Conservation (phyloP, 2,797 vertebrate genomes). For the Hozukius guyotensis region DNA sequence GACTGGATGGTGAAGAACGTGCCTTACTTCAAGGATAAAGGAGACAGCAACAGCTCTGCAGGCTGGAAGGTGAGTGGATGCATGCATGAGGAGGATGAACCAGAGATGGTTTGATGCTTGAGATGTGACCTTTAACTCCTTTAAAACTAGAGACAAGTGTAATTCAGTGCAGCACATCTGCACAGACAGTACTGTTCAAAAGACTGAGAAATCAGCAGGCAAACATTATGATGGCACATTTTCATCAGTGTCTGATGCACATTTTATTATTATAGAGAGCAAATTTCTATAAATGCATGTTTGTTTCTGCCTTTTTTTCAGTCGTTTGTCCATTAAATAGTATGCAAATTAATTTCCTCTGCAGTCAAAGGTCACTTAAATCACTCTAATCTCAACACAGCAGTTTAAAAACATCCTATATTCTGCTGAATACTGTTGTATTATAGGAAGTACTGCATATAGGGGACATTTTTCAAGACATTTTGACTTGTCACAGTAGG, state of each 20-base stretch:
- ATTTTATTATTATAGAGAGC: too few species aligned
- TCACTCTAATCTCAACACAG: too few species aligned
- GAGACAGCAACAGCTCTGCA: conserved; percentile 97
- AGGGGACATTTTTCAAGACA: not conserved
- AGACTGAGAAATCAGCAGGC: too few species aligned
- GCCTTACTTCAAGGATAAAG: conserved; percentile 98
- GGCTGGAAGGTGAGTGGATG: conserved; percentile 93
- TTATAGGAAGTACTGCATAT: not conserved
- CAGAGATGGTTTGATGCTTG: not conserved
- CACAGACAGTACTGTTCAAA: too few species aligned
- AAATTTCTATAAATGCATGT: too few species aligned
- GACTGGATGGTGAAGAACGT: conserved; percentile 99
- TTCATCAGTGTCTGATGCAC: too few species aligned
- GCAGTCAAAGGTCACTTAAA: not conserved
- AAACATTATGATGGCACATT: too few species aligned
- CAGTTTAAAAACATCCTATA: not conserved
- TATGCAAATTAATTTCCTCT: not conserved
- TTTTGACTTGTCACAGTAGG: not conserved
- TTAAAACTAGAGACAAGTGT: too few species aligned
- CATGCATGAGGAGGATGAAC: not conserved
- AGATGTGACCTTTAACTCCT: too few species aligned
- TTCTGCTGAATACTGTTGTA: not conserved
- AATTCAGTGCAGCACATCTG: too few species aligned
- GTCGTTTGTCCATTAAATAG: too few species aligned
- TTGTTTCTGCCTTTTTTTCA: too few species aligned